These are phyloP conservation scores for Apostichopus japonicus DNA, from an alignment of 35 echinoderm and acorn worm genomes.

Conservation along the genomic window DNA sequence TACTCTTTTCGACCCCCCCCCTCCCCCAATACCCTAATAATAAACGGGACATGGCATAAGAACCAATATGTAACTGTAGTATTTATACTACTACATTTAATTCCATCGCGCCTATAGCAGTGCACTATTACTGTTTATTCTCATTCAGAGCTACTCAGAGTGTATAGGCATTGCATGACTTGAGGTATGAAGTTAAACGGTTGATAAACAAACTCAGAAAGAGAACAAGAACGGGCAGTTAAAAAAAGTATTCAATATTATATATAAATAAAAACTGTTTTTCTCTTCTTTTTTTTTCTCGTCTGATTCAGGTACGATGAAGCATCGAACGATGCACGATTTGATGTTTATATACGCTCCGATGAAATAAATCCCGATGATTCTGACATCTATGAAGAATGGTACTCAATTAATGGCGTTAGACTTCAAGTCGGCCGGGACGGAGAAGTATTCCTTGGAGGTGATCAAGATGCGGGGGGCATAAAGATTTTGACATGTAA, in stretches of 20 bases:
- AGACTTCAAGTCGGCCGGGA: neutral
- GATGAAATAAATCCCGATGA: neutral
- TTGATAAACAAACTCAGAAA: no score
- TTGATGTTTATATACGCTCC: constrained; percentile 9
- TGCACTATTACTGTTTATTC: no score
- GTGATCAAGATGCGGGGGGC: neutral
- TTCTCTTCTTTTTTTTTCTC: neutral
- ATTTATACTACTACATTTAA: no score
- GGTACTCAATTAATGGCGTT: neutral
- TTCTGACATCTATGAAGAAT: constrained; percentile 10
- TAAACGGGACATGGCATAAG: no score
- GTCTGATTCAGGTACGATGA: constrained; percentile 10
- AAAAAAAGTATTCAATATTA: neutral
- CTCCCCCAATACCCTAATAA: no score
- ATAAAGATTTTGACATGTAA: neutral
- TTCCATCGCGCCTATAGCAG: no score
- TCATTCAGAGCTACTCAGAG: no score
- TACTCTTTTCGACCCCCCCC: no score
- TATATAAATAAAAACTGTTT: neutral
- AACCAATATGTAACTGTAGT: no score
- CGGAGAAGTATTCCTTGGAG: neutral
- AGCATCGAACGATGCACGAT: neutral
- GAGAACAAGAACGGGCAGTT: no score
- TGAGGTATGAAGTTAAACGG: no score
- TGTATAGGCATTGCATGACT: no score